Evolutionary conservation across 1,140 invertebrate species (phyloP).

Genomic region (Dolichoris vasculosae): DNA sequence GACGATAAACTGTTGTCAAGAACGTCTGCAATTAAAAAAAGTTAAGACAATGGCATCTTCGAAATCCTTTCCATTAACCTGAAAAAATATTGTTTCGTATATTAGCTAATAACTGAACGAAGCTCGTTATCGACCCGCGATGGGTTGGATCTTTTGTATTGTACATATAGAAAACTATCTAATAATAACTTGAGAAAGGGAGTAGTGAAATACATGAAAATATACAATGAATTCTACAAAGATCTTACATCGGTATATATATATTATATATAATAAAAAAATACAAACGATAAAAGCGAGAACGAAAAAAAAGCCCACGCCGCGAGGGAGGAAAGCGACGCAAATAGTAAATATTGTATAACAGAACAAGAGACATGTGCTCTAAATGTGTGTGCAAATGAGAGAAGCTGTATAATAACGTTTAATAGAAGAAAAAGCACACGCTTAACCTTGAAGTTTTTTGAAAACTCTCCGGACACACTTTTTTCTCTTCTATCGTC

Average conservation of each 20-base stretch:
- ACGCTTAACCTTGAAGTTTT: conserved; percentile 33
- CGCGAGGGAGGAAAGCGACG: conserved; percentile 23
- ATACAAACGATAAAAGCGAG: conserved; percentile 23
- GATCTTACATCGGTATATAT: conserved; percentile 46
- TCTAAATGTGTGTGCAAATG: conserved; percentile 5
- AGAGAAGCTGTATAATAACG: conserved; percentile 28
- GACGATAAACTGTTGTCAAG: not conserved
- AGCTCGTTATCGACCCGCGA: conserved; percentile 42
- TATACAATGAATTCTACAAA: conserved; percentile 31
- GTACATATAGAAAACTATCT: conserved; percentile 47
- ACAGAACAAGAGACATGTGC: conserved; percentile 23
- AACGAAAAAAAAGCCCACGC: conserved; percentile 19
- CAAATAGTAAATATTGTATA: conserved; percentile 33
- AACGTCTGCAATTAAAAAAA: conserved; percentile 12
- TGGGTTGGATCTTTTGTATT: conserved; percentile 47
- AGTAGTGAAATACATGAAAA: conserved; percentile 33
- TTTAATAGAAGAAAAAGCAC: conserved; percentile 42
- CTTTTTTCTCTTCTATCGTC: conserved; percentile 10
- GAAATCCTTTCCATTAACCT: conserved; percentile 34
- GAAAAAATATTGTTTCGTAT: conserved; percentile 32
- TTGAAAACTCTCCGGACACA: not conserved
- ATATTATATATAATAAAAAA: conserved; percentile 47
- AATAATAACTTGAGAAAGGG: conserved; percentile 36
- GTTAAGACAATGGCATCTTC: conserved; percentile 7
- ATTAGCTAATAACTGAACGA: conserved; percentile 37